phyloP scores from a whole-genome alignment of 1,140 invertebrate genomes.

The Orussus abietinus region DNA sequence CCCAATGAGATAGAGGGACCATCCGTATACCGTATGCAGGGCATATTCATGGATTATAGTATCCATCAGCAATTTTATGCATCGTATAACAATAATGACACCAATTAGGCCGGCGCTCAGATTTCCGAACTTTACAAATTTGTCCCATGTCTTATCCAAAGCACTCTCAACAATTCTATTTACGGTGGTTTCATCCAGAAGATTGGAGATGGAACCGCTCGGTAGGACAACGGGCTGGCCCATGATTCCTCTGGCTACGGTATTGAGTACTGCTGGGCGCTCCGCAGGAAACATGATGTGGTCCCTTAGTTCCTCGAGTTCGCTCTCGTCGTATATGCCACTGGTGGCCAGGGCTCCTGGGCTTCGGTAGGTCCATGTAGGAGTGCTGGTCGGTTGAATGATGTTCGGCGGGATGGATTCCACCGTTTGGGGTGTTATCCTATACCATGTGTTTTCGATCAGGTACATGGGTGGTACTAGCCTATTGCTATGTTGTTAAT shows the following conservation, averaged over 20 bases:
- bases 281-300: conserved; percentile 19
- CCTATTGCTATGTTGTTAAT: too few species aligned
- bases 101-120: conserved; percentile 8
- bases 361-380: conserved; percentile 21
- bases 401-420: neutral
- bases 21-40: conserved; percentile 15
- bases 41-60: conserved; percentile 16
- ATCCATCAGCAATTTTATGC: conserved; percentile 10
- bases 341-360: conserved; percentile 9
- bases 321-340: conserved; percentile 11
- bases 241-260: conserved; percentile 11
- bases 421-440: conserved; percentile 4
- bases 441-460: conserved; percentile 17
- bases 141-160: conserved; percentile 16
- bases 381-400: conserved; percentile 10
- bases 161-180: conserved; percentile 11
- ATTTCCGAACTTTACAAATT: conserved; percentile 17
- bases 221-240: conserved; percentile 1
- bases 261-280: conserved; percentile 19
- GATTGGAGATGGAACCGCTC: neutral
- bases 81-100: conserved; percentile 2
- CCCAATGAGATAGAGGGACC: conserved; percentile 13
- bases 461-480: conserved; percentile 13
- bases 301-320: conserved; percentile 4
- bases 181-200: conserved; percentile 15